phyloP scores from a whole-genome alignment of 1,140 invertebrate genomes.

The Drosophila mojavensis region DNA sequence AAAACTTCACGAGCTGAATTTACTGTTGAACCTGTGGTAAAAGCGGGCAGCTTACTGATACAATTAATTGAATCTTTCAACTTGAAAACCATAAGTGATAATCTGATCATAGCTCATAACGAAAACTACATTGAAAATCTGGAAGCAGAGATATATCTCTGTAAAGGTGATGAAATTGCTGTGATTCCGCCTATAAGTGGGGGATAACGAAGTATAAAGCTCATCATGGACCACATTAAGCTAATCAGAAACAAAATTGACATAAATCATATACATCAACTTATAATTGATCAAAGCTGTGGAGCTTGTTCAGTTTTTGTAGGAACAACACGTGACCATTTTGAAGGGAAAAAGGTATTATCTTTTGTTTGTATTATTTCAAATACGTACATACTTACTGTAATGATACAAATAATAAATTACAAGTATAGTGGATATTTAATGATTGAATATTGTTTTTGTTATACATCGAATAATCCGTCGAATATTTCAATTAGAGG shows the following conservation, averaged over 20 bases:
- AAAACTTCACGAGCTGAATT: conserved; percentile 86
- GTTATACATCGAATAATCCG: too few species aligned
- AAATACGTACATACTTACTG: background rate
- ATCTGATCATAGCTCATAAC: conserved; percentile 92
- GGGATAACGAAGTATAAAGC: conserved; percentile 85
- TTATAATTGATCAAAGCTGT: conserved; percentile 89
- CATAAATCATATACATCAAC: conserved; percentile 88
- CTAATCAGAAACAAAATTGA: conserved; percentile 88
- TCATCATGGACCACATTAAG: conserved; percentile 87
- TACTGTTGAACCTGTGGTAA: conserved; percentile 85
- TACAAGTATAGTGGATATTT: background rate
- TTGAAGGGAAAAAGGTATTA: conserved; percentile 91
- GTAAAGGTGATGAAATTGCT: conserved; percentile 90
- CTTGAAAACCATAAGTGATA: conserved; percentile 88
- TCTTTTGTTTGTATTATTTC: conserved; percentile 16
- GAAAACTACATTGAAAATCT: conserved; percentile 88
- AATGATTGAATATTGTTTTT: too few species aligned
- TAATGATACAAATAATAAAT: conserved; percentile 6
- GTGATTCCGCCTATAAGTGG: conserved; percentile 95
- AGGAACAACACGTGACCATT: conserved; percentile 95
- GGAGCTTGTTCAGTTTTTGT: conserved; percentile 96
- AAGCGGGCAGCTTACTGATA: conserved; percentile 85
- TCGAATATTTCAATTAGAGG: too few species aligned
- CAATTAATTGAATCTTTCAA: conserved; percentile 86
- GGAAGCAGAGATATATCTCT: conserved; percentile 86